A percentile compares a stretch with the other conserved stretches of the same genome.
These are phyloP conservation scores for Panorpa germanica DNA, from an alignment of 2,888 invertebrate species.

Conservation along the genomic window DNA sequence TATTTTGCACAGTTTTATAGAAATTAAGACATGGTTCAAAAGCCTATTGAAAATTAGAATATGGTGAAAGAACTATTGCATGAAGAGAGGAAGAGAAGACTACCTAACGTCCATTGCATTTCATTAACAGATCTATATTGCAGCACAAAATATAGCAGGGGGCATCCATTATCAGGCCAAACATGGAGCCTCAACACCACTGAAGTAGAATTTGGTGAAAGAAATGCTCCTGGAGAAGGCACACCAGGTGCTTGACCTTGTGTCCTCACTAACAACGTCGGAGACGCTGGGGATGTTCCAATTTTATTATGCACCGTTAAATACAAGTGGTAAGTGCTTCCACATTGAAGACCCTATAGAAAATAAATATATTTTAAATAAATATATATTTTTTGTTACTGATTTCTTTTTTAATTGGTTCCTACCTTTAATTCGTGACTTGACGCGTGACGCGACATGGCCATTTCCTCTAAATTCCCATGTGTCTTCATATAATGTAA, in stretches of 20 bases:
- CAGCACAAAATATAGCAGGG: constrained; percentile 45
- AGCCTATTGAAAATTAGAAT: too few species aligned
- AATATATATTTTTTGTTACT: not conserved
- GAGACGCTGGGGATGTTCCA: constrained; percentile 47
- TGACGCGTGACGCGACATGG: constrained; percentile 41
- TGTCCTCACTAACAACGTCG: constrained; percentile 44
- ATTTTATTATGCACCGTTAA: constrained; percentile 52
- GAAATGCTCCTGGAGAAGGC: constrained; percentile 38
- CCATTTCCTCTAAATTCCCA: constrained; percentile 43
- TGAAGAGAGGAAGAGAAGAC: too few species aligned
- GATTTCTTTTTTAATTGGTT: too few species aligned
- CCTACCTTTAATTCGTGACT: constrained; percentile 44
- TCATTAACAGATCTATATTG: constrained; percentile 44
- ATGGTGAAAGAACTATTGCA: too few species aligned
- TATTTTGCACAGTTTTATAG: too few species aligned
- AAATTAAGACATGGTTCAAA: too few species aligned
- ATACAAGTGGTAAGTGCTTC: constrained; percentile 52
- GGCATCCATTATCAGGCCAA: constrained; percentile 59
- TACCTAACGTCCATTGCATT: constrained; percentile 47
- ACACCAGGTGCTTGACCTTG: constrained; percentile 54
- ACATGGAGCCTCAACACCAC: constrained; percentile 42
- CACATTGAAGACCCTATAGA: constrained; percentile 39
- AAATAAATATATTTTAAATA: constrained; percentile 3
- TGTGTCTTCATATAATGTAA: constrained; percentile 43
- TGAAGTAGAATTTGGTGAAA: constrained; percentile 52